Conservation (phyloP, 2,797 vertebrate species). For the Takifugu rubripes region DNA sequence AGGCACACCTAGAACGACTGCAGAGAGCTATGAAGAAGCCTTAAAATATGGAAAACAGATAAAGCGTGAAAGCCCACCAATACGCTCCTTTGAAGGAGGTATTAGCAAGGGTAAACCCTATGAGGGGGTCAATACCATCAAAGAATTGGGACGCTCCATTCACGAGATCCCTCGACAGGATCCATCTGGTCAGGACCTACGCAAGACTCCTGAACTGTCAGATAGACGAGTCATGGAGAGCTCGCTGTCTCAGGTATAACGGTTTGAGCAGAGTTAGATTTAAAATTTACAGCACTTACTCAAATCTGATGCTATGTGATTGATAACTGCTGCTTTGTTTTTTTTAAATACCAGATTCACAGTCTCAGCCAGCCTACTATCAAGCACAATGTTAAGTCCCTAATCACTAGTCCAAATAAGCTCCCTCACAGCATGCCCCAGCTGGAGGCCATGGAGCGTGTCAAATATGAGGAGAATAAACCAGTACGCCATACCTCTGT, state of each 20-base stretch:
- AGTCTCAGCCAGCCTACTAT: constrained; percentile 85
- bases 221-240: constrained; percentile 87
- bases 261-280: not conserved
- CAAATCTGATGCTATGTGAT: not conserved
- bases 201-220: constrained; percentile 89
- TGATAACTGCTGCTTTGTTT: constrained; percentile 1
- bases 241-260: constrained; percentile 87
- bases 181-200: constrained; percentile 83
- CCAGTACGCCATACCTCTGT: constrained; percentile 87
- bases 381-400: constrained; percentile 98
- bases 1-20: constrained; percentile 91
- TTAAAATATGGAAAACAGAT: constrained; percentile 95
- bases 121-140: constrained; percentile 94
- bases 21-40: constrained; percentile 89
- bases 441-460: constrained; percentile 85
- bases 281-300: too few relatives aligned
- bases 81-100: constrained; percentile 91
- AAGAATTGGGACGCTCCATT: constrained; percentile 97
- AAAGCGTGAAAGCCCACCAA: constrained; percentile 93
- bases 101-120: constrained; percentile 96
- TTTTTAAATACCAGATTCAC: constrained; percentile 80
- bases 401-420: constrained; percentile 92
- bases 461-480: constrained; percentile 91
- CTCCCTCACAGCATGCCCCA: constrained; percentile 83
- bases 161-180: constrained; percentile 96